Evolutionary conservation across 2,113 vertebrate species (phyloP).

Genomic region (Halcyon malimbica): DNA sequence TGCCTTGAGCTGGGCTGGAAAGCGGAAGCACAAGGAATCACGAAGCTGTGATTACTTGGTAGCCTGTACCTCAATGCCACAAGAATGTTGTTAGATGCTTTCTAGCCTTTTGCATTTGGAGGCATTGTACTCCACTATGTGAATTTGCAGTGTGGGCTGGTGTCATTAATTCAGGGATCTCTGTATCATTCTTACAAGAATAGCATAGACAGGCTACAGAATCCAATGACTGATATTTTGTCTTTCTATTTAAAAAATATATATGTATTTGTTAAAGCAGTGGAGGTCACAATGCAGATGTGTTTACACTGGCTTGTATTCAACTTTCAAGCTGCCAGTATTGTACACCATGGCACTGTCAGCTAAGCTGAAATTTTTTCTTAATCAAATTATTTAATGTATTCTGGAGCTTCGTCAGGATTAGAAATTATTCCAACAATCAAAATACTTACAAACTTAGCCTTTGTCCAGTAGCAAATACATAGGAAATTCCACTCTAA

Average conservation of each 20-base stretch:
- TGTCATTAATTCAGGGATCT: background rate
- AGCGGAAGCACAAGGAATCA: background rate
- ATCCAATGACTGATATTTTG: background rate
- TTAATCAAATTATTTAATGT: background rate
- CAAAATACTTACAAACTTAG: background rate
- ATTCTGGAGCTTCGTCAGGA: background rate
- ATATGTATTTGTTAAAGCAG: background rate
- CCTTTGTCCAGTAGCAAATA: background rate
- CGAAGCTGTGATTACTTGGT: background rate
- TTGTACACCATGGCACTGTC: background rate
- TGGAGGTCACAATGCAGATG: background rate
- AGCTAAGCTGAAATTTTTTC: background rate
- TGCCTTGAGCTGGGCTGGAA: background rate
- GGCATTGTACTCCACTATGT: background rate
- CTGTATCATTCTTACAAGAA: background rate
- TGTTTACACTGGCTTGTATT: background rate
- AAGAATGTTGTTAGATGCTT: background rate
- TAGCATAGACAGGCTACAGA: background rate
- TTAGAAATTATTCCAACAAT: background rate
- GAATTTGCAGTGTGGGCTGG: background rate
- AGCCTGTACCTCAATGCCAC: background rate
- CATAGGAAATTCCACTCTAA: background rate
- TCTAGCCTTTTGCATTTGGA: background rate
- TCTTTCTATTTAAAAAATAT: background rate
- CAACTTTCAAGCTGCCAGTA: background rate